phyloP scores from a whole-genome alignment of 2,888 invertebrate species.

The Athalia cordata region DNA sequence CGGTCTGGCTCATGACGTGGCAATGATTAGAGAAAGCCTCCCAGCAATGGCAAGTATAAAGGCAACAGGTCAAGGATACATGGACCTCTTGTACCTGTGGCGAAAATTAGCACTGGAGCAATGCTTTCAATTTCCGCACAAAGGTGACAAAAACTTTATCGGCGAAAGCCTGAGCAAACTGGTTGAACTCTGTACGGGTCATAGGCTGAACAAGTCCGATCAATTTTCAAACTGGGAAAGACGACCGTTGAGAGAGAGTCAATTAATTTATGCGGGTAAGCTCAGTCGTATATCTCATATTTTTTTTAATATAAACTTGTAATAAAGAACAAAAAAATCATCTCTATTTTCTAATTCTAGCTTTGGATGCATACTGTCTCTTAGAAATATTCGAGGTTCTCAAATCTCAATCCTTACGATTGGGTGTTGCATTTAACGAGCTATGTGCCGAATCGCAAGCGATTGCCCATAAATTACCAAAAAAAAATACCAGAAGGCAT shows the following conservation, averaged over 20 bases:
- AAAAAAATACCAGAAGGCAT: slow-evolving; percentile 74
- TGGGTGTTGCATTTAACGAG: slow-evolving; percentile 79
- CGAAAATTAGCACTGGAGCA: slow-evolving; percentile 76
- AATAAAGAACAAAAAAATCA: neutral
- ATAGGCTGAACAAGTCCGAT: slow-evolving; percentile 88
- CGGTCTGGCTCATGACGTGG: slow-evolving; percentile 77
- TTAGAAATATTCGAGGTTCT: slow-evolving; percentile 86
- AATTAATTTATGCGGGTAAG: slow-evolving; percentile 85
- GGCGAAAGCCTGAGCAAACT: slow-evolving; percentile 84
- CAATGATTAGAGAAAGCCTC: slow-evolving; percentile 78
- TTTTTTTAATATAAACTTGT: too few species aligned
- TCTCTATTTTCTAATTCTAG: slow-evolving; percentile 71
- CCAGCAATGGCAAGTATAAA: slow-evolving; percentile 75
- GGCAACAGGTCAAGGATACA: slow-evolving; percentile 74
- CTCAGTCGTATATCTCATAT: slow-evolving; percentile 16
- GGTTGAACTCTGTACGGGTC: slow-evolving; percentile 85
- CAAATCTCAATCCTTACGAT: slow-evolving; percentile 73
- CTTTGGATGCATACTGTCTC: slow-evolving; percentile 91
- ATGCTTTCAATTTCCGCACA: slow-evolving; percentile 76
- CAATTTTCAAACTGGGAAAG: slow-evolving; percentile 95
- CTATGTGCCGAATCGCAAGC: slow-evolving; percentile 76
- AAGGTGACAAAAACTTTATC: slow-evolving; percentile 74
- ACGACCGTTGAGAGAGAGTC: slow-evolving; percentile 85
- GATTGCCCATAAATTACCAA: slow-evolving; percentile 72
- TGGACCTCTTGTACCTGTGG: slow-evolving; percentile 79